phyloP scores from a whole-genome alignment of 2,113 vertebrate genomes.

The Chaetorhynchus papuensis region DNA sequence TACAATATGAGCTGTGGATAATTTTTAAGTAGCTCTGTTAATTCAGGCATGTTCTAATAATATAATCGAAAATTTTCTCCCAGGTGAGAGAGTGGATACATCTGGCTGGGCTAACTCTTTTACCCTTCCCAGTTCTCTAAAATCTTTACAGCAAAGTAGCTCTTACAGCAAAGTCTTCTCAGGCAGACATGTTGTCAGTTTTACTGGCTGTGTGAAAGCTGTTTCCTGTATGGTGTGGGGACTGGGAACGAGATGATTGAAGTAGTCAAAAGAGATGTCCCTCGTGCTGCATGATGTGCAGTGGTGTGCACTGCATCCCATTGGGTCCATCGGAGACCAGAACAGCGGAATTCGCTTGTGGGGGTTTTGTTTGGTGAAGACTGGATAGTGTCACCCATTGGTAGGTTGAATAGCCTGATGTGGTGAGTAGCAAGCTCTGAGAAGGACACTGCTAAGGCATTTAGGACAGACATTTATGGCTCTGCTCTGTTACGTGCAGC shows the following conservation, averaged over 20 bases:
- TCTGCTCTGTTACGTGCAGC: background rate
- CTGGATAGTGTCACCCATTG: background rate
- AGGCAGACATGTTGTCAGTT: background rate
- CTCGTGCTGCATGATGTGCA: rapidly evolving
- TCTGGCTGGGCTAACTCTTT: background rate
- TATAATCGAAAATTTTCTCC: background rate
- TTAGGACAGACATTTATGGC: background rate
- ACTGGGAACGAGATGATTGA: background rate
- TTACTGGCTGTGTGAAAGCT: background rate
- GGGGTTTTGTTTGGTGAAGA: background rate
- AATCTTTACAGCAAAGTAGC: background rate
- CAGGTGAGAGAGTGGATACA: background rate
- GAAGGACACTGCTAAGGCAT: background rate
- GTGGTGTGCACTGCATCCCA: background rate
- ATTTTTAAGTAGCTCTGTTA: conserved; percentile 27
- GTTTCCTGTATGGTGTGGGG: background rate
- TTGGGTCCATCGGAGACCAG: background rate
- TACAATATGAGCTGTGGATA: background rate
- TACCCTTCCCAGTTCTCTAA: background rate
- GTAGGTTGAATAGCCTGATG: background rate
- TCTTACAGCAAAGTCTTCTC: background rate
- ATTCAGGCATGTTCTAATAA: background rate
- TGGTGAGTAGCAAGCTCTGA: background rate
- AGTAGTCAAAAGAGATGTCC: background rate
- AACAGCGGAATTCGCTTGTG: background rate